Conservation (phyloP, 2,797 vertebrate species). For the Chromis chromis region DNA sequence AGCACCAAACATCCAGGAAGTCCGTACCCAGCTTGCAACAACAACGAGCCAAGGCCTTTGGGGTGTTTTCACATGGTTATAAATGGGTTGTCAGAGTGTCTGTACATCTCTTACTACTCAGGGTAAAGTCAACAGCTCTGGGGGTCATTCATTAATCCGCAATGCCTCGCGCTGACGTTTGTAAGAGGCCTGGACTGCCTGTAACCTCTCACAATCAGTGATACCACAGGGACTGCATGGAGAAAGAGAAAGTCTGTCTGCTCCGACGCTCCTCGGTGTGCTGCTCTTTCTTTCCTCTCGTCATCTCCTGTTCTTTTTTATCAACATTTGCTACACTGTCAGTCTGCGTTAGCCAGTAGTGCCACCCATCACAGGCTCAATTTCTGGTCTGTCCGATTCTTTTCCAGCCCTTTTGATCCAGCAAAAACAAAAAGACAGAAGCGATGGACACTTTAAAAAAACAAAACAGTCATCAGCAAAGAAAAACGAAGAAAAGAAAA, state of each 20-base stretch:
- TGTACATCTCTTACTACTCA: slow-evolving; percentile 69
- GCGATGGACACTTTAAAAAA: slow-evolving; percentile 32
- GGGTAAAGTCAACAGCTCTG: slow-evolving; percentile 81
- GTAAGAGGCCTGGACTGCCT: slow-evolving; percentile 41
- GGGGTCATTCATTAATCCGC: slow-evolving; percentile 76
- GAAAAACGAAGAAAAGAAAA: slow-evolving; percentile 19
- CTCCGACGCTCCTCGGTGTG: slow-evolving; percentile 26
- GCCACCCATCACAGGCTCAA: slow-evolving; percentile 55
- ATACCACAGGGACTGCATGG: slow-evolving; percentile 34
- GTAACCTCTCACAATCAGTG: slow-evolving; percentile 53
- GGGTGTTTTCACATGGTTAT: slow-evolving; percentile 72
- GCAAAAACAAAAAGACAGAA: slow-evolving; percentile 34
- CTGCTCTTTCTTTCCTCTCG: slow-evolving; percentile 29
- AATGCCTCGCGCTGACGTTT: slow-evolving; percentile 47
- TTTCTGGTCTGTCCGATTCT: slow-evolving; percentile 21
- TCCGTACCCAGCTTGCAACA: slow-evolving; percentile 49
- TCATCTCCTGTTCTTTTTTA: slow-evolving; percentile 34
- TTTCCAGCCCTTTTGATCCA: slow-evolving; percentile 27
- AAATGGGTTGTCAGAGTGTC: slow-evolving; percentile 73
- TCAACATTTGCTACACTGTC: slow-evolving; percentile 44
- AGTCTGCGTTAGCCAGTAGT: slow-evolving; percentile 24
- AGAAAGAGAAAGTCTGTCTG: slow-evolving; percentile 7
- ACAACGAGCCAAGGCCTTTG: slow-evolving; percentile 54
- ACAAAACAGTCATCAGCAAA: slow-evolving; percentile 14
- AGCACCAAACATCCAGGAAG: slow-evolving; percentile 70